Percentiles rank a stretch among this genome's conserved stretches.
These are phyloP conservation scores for Lasioglossum lativentre DNA, from an alignment of 2,888 invertebrate species.

Conservation along the genomic window DNA sequence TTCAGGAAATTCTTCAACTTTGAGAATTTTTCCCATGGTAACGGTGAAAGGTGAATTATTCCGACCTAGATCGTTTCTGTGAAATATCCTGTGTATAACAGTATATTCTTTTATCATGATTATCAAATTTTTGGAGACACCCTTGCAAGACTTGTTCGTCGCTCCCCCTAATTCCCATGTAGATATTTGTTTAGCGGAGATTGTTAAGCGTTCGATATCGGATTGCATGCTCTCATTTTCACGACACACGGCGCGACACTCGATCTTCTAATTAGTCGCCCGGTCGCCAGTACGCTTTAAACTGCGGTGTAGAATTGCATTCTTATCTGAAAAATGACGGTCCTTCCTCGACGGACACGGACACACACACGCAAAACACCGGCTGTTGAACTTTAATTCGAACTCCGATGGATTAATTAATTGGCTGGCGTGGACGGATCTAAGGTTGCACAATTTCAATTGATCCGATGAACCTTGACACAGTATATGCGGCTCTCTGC, in stretches of 20 bases:
- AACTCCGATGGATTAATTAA: constrained; percentile 21
- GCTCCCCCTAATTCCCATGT: not conserved
- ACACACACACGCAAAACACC: no score
- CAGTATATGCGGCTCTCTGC: constrained; percentile 43
- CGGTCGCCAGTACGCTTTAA: not conserved
- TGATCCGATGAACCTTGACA: constrained; percentile 58
- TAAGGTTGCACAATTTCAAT: constrained; percentile 45
- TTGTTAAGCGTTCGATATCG: not conserved
- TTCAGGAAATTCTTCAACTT: no score
- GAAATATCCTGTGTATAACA: not conserved
- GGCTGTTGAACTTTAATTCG: not conserved
- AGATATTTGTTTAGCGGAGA: constrained; percentile 4
- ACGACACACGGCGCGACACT: not conserved
- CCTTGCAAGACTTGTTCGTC: not conserved
- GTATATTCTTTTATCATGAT: not conserved
- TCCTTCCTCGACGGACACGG: not conserved
- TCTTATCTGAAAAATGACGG: not conserved
- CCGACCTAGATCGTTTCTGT: not conserved
- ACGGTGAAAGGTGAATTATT: not conserved
- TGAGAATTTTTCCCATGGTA: not conserved
- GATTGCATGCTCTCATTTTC: constrained; percentile 7
- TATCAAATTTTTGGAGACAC: not conserved
- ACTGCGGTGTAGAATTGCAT: not conserved
- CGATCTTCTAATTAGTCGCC: constrained; percentile 7
- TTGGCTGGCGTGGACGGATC: constrained; percentile 11